Conservation (phyloP, 2,797 vertebrate genomes). For the Hoplostethus mediterraneus region DNA sequence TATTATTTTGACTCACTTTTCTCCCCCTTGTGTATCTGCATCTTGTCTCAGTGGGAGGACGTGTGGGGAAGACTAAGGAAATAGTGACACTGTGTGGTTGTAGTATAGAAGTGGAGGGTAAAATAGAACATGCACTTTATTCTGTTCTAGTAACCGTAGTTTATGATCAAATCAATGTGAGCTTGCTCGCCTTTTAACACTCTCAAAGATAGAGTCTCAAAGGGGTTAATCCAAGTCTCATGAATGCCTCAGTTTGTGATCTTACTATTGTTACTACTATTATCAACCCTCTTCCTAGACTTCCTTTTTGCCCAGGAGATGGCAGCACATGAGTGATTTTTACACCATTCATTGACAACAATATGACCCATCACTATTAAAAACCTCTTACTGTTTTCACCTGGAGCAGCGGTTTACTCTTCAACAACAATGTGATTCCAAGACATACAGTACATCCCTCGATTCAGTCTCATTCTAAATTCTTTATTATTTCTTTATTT, state of each 20-base stretch:
- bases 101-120: slow-evolving; percentile 37
- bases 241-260: not conserved
- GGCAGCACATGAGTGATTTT: slow-evolving; percentile 25
- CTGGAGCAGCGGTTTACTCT: not conserved
- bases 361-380: slow-evolving; percentile 10
- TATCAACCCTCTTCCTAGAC: not conserved
- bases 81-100: slow-evolving; percentile 67
- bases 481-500: slow-evolving; percentile 26
- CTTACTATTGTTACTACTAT: not conserved
- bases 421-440: slow-evolving; percentile 15
- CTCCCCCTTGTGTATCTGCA: not conserved
- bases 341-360: not conserved
- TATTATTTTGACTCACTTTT: not conserved
- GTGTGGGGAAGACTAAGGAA: slow-evolving; percentile 25
- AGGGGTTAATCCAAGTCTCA: not conserved
- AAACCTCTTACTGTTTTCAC: slow-evolving; percentile 16
- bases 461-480: not conserved
- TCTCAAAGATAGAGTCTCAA: not conserved
- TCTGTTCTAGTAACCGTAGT: not conserved
- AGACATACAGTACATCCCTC: not conserved
- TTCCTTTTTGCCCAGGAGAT: slow-evolving; percentile 19
- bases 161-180: not conserved
- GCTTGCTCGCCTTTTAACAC: not conserved
- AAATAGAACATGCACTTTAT: not conserved
- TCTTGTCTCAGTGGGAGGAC: not conserved